Percentiles rank a stretch among this genome's conserved stretches.
Evolutionary conservation across 2,888 invertebrate genomes (phyloP).

Genomic region (Cylloceria caligata): DNA sequence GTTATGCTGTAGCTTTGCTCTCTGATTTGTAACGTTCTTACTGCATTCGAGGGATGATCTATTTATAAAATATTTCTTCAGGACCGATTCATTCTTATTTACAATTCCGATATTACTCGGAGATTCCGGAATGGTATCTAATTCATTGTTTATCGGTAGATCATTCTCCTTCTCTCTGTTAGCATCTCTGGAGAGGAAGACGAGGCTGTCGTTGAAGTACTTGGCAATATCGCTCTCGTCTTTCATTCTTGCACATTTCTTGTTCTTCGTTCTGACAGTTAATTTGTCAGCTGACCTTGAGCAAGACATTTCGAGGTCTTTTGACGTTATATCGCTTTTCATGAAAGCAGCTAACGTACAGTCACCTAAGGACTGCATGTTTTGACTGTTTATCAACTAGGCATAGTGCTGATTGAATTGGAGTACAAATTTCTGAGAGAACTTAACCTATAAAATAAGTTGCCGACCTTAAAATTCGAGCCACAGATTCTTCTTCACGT

Average conservation of each 20-base stretch:
- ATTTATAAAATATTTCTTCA: constrained; percentile 41
- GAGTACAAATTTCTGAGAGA: background rate
- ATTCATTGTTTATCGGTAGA: constrained; percentile 3
- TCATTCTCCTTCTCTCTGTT: constrained; percentile 8
- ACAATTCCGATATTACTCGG: background rate
- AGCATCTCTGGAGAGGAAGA: constrained; percentile 36
- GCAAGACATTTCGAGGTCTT: constrained; percentile 6
- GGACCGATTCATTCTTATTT: constrained; percentile 34
- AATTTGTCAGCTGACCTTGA: background rate
- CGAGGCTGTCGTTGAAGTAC: constrained; percentile 70
- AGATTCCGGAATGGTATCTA: background rate
- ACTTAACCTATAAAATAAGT: constrained; percentile 15
- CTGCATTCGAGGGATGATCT: background rate
- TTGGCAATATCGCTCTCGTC: constrained; percentile 70
- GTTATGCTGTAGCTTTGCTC: background rate
- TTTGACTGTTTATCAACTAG: background rate
- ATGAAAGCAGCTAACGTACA: constrained; percentile 68
- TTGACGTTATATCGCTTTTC: constrained; percentile 42
- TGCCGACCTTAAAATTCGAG: background rate
- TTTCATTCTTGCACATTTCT: constrained; percentile 23
- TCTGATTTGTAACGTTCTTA: background rate
- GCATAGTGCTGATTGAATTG: background rate
- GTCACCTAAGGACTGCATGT: constrained; percentile 72
- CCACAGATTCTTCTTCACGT: no score
- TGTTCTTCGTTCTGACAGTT: constrained; percentile 38